Conservation (phyloP, 2,113 vertebrate genomes). For the Alethe castanea region DNA sequence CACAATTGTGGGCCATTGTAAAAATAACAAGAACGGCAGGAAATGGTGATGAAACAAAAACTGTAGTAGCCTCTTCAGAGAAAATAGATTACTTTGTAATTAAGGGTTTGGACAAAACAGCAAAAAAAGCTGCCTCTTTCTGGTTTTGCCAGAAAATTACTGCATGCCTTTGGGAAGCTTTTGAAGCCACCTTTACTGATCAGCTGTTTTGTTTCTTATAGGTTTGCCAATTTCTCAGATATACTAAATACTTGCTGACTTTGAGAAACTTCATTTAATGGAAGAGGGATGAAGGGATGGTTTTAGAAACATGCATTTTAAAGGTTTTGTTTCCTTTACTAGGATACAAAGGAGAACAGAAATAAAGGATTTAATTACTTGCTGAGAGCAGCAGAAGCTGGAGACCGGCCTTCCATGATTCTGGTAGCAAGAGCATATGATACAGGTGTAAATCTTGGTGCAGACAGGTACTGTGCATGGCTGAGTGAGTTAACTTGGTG, state of each 20-base stretch:
- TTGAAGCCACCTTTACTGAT: background rate
- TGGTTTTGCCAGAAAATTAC: background rate
- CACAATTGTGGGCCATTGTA: background rate
- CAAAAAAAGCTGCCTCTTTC: background rate
- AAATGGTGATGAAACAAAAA: background rate
- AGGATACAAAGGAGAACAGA: slow-evolving; percentile 87
- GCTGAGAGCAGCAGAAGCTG: slow-evolving; percentile 88
- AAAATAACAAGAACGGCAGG: background rate
- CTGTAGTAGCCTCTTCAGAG: background rate
- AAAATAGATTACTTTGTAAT: background rate
- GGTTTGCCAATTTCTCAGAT: background rate
- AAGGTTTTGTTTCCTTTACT: background rate
- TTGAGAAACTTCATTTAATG: background rate
- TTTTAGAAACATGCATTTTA: background rate
- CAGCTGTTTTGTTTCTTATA: background rate
- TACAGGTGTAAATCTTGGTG: slow-evolving; percentile 80
- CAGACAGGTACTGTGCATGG: slow-evolving; percentile 79
- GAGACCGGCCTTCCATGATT: slow-evolving; percentile 92
- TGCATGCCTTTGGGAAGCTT: background rate
- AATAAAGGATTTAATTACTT: slow-evolving; percentile 89
- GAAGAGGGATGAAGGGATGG: background rate
- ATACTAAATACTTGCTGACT: background rate
- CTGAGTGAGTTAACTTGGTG: background rate
- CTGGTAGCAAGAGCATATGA: slow-evolving; percentile 90
- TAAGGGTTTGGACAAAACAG: background rate